These are phyloP conservation scores for Triplophysa yarkandensis DNA, from an alignment of 2,797 vertebrate genomes.

Conservation along the genomic window DNA sequence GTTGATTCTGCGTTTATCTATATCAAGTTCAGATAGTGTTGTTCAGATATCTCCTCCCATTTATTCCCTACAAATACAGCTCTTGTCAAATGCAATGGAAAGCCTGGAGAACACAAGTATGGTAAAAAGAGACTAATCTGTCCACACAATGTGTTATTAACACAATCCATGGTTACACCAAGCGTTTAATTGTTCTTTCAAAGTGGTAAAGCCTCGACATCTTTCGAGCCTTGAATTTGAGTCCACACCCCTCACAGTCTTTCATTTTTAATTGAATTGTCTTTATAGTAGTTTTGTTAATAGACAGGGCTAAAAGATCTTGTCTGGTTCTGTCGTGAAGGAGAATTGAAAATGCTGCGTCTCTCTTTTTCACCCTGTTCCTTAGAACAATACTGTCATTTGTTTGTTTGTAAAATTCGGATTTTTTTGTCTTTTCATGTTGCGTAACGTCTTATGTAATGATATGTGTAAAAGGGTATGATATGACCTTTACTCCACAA, in stretches of 20 bases:
- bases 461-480: conserved; percentile 18
- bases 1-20: neutral
- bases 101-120: neutral
- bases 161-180: neutral
- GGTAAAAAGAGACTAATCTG: conserved; percentile 19
- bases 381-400: neutral
- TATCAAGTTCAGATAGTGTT: neutral
- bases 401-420: neutral
- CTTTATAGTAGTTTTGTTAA: neutral
- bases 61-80: conserved; percentile 23
- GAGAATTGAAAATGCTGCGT: neutral
- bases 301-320: neutral
- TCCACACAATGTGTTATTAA: conserved; percentile 20
- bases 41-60: conserved; percentile 3
- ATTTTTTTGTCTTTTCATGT: neutral
- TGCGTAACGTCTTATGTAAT: neutral
- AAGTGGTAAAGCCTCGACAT: conserved; percentile 3
- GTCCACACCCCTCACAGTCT: neutral
- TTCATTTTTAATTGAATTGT: conserved; percentile 3
- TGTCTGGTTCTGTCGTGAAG: neutral
- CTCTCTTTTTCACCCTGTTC: neutral
- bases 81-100: neutral
- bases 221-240: neutral
- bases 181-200: conserved; percentile 2
- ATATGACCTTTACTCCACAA: conserved; percentile 25